Evolutionary conservation across 2,888 invertebrate genomes (phyloP).

Genomic region (Caenorhabditis sp.): DNA sequence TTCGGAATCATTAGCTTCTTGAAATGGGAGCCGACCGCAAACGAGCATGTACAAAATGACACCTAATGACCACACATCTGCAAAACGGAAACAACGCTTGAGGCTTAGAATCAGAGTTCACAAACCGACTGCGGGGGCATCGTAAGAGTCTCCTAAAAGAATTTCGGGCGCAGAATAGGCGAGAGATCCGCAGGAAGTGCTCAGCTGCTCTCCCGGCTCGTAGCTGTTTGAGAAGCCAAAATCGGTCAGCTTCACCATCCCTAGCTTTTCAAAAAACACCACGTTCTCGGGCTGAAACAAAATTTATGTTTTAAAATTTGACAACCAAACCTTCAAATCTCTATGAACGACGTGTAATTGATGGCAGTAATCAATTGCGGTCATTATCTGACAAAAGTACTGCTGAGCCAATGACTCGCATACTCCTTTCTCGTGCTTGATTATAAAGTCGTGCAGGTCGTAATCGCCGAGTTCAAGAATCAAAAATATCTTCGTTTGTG

Average conservation of each 20-base stretch:
- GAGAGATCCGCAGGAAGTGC: constrained; percentile 97
- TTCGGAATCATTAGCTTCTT: constrained; percentile 99
- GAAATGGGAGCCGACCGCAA: constrained; percentile 96
- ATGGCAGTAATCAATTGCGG: constrained; percentile 97
- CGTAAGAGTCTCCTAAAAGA: constrained; percentile 96
- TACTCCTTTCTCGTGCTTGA: constrained; percentile 91
- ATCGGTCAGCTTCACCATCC: constrained; percentile 97
- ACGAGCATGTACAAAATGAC: constrained; percentile 99
- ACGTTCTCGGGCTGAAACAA: constrained; percentile 90
- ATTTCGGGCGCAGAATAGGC: constrained; percentile 99
- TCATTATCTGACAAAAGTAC: constrained; percentile 95
- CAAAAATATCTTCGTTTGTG: constrained; percentile 89
- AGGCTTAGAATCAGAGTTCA: too few relatives aligned
- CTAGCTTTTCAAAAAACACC: constrained; percentile 96
- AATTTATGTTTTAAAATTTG: neutral
- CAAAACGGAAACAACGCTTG: too few relatives aligned
- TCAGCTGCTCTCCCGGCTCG: constrained; percentile 94
- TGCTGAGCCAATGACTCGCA: constrained; percentile 83
- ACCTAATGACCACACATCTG: constrained; percentile 97
- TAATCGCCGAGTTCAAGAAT: constrained; percentile 98
- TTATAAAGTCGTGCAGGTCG: constrained; percentile 97
- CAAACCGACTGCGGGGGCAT: constrained; percentile 96
- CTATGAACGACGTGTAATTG: constrained; percentile 90
- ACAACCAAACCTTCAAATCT: constrained; percentile 92
- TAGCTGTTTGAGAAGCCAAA: constrained; percentile 94